Conservation (phyloP, 2,888 invertebrate genomes). For the Agrochola circellaris region DNA sequence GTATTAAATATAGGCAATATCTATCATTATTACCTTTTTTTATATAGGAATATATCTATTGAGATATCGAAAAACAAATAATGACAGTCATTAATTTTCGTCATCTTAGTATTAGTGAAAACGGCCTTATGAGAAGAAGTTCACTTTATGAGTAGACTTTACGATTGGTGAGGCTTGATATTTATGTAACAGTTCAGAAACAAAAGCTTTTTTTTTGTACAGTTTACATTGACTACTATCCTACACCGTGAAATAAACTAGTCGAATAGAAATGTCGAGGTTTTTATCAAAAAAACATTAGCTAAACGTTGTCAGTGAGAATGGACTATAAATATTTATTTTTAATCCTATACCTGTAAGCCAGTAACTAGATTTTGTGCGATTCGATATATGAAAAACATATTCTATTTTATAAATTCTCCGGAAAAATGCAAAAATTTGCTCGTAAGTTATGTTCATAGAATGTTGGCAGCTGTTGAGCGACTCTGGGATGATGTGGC, state of each 20-base stretch:
- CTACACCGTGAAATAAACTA: background rate
- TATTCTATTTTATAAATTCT: conserved; percentile 15
- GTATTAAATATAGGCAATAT: background rate
- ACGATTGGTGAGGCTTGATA: background rate
- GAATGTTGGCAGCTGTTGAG: conserved; percentile 41
- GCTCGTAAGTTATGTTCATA: conserved; percentile 17
- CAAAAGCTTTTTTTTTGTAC: background rate
- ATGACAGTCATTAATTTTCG: too few relatives aligned
- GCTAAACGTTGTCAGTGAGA: background rate
- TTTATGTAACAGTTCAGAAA: background rate
- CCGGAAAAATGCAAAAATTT: conserved; percentile 28
- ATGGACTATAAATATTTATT: conserved; percentile 8
- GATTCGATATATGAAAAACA: background rate
- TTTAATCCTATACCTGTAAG: background rate
- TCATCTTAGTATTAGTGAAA: background rate
- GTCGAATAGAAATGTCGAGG: background rate
- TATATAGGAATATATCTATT: background rate
- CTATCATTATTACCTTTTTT: too few relatives aligned
- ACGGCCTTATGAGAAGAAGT: background rate
- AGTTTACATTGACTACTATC: background rate
- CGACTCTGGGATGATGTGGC: conserved; percentile 17
- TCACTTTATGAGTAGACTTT: background rate
- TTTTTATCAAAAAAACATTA: background rate
- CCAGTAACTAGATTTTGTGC: background rate
- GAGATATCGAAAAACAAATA: background rate